Evolutionary conservation across 2,888 invertebrate species (phyloP), one percentile per base, ranked within the genome.

Genomic region (Eucera pruinosa): DNA sequence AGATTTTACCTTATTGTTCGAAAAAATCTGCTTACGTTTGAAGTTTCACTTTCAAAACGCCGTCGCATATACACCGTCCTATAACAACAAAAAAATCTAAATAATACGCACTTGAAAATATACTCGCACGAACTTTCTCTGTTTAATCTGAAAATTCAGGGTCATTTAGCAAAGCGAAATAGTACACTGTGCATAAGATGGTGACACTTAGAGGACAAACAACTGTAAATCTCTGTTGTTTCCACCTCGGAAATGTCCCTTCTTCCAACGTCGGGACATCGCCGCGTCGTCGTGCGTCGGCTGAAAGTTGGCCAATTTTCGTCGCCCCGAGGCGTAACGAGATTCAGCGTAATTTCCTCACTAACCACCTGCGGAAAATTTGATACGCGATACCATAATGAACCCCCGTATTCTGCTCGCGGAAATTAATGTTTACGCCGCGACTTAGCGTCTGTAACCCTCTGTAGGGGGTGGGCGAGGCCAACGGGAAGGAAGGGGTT

Each of bases 381-480:
- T 79, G 79, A 79, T 78, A 79, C 54, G 62, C 43, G 62, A 78
- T 77, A 66, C 65, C 71, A 48, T 78, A 77, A 78, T 72, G 79
- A 79, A 72, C 48, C 71, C 45, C 36, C 48, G 30, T 69, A 57
- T 66, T 72, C 55, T 47, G 27, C 58, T 61, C 54, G 69, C 48
- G 73, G 55, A 76, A 82, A 83, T 83, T 71, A 83, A 80, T 74
- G 78, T 78, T 82, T 83, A 83, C 71, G 77, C 71, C 60, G 57
- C 50, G 78, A 71, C 68, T 77, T 80, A 62, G 66, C 67, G 73
- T 66, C 69, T 57, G 72, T 20, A 60, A 33, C 55, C 69, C 57
- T n/a, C 57, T 13, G 1, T 0, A 48, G 27, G n/a, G 30, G 23
- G 20, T n/a, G 11, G 7, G 33, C 2, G 1, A 9, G 9, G n/a